Percentiles rank a stretch among this genome's conserved stretches.
Conservation (phyloP, 2,113 vertebrate species). For the Odobenus rosmarus region DNA sequence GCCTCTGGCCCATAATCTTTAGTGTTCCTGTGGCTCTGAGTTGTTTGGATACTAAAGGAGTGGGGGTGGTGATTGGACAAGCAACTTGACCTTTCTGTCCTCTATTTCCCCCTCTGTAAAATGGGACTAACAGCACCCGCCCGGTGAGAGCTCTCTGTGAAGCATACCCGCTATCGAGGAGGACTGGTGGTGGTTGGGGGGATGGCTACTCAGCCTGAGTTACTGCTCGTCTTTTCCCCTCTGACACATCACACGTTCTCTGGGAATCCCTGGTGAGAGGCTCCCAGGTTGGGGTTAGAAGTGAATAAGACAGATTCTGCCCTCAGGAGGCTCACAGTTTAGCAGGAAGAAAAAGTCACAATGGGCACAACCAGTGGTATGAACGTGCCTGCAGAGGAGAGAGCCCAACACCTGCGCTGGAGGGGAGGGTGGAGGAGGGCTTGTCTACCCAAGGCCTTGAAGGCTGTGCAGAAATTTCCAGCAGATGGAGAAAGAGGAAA, state of each 20-base stretch:
- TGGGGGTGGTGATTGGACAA: background rate
- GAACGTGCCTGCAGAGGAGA: background rate
- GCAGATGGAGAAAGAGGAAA: background rate
- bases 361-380: background rate
- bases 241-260: fast-evolving
- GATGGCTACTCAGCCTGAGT: too few species aligned
- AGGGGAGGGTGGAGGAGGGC: background rate
- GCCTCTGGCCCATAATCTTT: fast-evolving
- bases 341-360: background rate
- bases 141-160: background rate
- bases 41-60: fast-evolving
- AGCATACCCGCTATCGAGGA: fast-evolving
- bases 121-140: background rate
- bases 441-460: background rate
- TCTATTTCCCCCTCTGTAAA: background rate
- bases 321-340: background rate
- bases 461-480: background rate
- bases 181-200: fast-evolving
- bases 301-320: background rate
- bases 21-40: fast-evolving
- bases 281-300: background rate
- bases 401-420: background rate
- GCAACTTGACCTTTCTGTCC: background rate
- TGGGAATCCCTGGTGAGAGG: background rate
- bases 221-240: background rate